Evolutionary conservation across 2,888 invertebrate genomes (phyloP), one percentile per base, ranked within the genome.

Genomic region (Onchidella celtica): DNA sequence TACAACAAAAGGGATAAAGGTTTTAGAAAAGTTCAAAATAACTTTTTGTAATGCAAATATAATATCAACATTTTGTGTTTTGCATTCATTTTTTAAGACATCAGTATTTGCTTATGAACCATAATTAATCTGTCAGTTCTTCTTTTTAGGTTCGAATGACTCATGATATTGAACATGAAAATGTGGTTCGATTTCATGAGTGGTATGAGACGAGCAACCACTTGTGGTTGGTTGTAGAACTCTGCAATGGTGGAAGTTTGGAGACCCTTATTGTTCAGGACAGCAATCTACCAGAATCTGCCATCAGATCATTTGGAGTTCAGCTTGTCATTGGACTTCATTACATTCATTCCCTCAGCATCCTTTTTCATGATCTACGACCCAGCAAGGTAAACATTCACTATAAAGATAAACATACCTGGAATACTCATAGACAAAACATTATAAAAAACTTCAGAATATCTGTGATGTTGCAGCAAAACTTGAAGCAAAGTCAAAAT

Each of bases 191-290:
- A 86, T 94, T 93, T 86, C 90, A 92, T 83, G 94, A 94, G 81
- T 94, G 94, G 94, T 94, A 94, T 85, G 94, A 94, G 83, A 94
- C 94, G 0, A 93, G 91, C 81, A 93, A 93, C 83, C 93, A 94
- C 82, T 86, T 94, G 40, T 94, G 94, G 94, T 88, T 93, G 59
- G 93, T 94, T 3, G 91, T 93, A 27, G 94, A 94, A 83, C 89
- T 94, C 21, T 93, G 93, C 85, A 93, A 92, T 72, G 93, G 90
- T 14, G 90, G 91, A 6, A 93, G 91, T 82, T 87, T 93, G 21
- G 90, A 92, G 70, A 89, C 89, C 17, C 87, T 93, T 4, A 89
- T 93, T 14, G 73, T 86, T 4, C 92, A 93, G 83, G 93, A 93
- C 82, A 89, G 89, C 47, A 89, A 90, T 74, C 87, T 93, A 21